Percentiles rank a stretch among this genome's conserved stretches.
These are phyloP conservation scores for Leptinotarsa juncta DNA, from an alignment of 2,888 invertebrate species.

Conservation along the genomic window DNA sequence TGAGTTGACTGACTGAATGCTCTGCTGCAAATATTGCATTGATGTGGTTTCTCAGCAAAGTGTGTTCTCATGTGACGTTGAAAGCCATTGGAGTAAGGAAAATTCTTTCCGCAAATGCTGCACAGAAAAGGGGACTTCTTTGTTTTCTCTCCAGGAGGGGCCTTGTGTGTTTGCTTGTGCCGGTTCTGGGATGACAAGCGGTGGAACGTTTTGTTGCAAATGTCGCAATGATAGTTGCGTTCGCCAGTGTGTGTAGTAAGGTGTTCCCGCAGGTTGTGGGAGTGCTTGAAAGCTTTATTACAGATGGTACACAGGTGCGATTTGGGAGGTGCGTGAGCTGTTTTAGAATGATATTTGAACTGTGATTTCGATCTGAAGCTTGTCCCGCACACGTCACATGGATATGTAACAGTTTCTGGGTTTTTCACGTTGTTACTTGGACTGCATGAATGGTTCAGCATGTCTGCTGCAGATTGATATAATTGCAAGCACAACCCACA, in stretches of 20 bases:
- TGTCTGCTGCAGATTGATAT: constrained; percentile 23
- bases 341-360: constrained; percentile 51
- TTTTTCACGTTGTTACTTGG: constrained; percentile 4
- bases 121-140: constrained; percentile 60
- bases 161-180: constrained; percentile 56
- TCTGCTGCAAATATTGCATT: constrained; percentile 62
- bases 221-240: constrained; percentile 55
- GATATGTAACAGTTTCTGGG: background rate
- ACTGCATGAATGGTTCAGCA: constrained; percentile 28
- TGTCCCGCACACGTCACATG: constrained; percentile 38
- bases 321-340: constrained; percentile 29
- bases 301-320: constrained; percentile 35
- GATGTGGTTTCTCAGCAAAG: constrained; percentile 60
- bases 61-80: constrained; percentile 63
- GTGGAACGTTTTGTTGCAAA: constrained; percentile 58
- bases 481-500: constrained; percentile 12
- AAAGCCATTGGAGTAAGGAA: constrained; percentile 60
- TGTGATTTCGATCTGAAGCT: constrained; percentile 52
- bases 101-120: constrained; percentile 61
- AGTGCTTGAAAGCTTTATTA: constrained; percentile 56
- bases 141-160: constrained; percentile 57
- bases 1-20: constrained; percentile 64
- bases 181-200: constrained; percentile 56
- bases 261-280: constrained; percentile 57
- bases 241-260: constrained; percentile 58